These are phyloP conservation scores for Varanus salvator DNA, from an alignment of 2,113 vertebrate species.

Conservation along the genomic window DNA sequence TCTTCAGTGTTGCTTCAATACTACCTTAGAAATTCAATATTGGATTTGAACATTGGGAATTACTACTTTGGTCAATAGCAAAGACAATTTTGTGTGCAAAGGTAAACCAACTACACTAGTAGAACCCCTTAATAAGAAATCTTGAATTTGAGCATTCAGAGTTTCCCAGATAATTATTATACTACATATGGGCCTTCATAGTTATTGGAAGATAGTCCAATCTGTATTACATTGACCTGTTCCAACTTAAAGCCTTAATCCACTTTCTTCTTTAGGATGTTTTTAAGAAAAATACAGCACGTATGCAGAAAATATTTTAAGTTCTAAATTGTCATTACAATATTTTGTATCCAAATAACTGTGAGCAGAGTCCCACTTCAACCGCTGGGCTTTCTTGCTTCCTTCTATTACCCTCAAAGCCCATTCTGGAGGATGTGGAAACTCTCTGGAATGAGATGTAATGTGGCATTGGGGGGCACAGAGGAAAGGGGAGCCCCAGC, in stretches of 20 bases:
- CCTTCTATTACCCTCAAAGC: not conserved
- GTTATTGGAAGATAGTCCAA: not conserved
- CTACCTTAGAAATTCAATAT: constrained; percentile 14
- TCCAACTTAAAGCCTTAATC: not conserved
- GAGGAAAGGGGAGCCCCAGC: not conserved
- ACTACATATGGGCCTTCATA: not conserved
- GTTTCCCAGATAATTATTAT: not conserved
- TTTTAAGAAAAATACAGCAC: not conserved
- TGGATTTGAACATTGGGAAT: constrained; percentile 9
- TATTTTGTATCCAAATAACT: not conserved
- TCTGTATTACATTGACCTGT: not conserved
- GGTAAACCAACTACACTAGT: not conserved
- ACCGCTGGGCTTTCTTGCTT: not conserved
- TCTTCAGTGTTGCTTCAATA: not conserved
- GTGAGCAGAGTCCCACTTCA: not conserved
- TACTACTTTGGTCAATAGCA: constrained; percentile 32
- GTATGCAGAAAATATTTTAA: not conserved
- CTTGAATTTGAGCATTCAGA: not conserved
- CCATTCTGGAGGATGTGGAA: not conserved
- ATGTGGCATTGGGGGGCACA: too few species aligned
- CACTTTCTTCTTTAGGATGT: not conserved
- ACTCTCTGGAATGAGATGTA: not conserved
- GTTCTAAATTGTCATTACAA: not conserved
- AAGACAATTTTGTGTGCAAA: constrained; percentile 5
- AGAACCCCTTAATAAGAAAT: not conserved